Base-by-base conservation (phyloP, 2,113 vertebrate species). In the Labeo catla region DNA sequence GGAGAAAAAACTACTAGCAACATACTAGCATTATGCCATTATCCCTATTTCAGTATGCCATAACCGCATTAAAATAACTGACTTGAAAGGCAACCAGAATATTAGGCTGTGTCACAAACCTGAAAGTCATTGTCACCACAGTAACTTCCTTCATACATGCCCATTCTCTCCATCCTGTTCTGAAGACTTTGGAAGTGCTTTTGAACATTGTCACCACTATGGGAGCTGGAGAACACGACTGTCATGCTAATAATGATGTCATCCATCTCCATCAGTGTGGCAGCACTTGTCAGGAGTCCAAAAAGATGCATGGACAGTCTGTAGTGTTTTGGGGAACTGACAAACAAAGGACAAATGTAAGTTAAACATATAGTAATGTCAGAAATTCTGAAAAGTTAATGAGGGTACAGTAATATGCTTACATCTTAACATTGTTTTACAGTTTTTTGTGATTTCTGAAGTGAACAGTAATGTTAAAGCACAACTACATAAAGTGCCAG, bases 301-400 rank as follows among this genome's bases (percentile, higher is more conserved):
- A 73, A 73, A 73, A 73, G 16, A 73, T 47, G 70, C 70, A 73
- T 73, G 19, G 70, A 73, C 19, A 47, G 70, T 5, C 43, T 43
- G 70, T 47, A 47, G 39, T 73, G 39, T 73, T 73, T 21, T 1
- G 70, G 70, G 39, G 16, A 47, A 47, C 70, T 73, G 39, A 43
- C 3, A 72, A 72, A 70, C 34, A 47, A 39, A 3, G 6, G 39
- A 39, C 39, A 39, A 39, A 39, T 39, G 16, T 47, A 8, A 15
- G 15, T 39, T 72, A 8, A 1, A 68, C 23, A 8, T 39, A 2
- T 16, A 43, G 16, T 47, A 47, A 0, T 47, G 45, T 47, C 7
- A 47, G 2, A 47, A 47, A 47, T 19, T 19, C 15, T 39, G 39
- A 39, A 39, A 39, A 39, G 39, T 39, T 39, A 39, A 39, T 39